Evolutionary conservation across 2,113 vertebrate species (phyloP), one percentile per base, ranked within the genome.

Genomic region (Spea multiplicata): DNA sequence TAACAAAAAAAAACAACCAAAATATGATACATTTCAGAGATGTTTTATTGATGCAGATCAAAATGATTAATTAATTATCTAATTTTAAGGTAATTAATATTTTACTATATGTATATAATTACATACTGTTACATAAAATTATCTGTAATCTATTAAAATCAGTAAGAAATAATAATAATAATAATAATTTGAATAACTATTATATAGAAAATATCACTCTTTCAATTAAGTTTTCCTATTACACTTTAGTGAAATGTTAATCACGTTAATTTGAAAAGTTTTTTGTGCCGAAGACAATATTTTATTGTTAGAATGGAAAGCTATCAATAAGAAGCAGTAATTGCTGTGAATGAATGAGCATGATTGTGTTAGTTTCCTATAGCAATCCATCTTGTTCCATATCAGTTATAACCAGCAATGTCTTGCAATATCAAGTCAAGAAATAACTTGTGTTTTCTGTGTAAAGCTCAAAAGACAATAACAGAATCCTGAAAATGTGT

Each of bases 261-360:
- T 91, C 88, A 87, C 86, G 89, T 89, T 91, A 87, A 92, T 92
- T 88, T 90, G 87, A 89, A 91, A 90, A 88, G 89, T 87, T 88
- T 89, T 93, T 93, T 92, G 90, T 92, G 91, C 88, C 85, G 88
- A 84, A 89, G 87, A 89, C 87, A 87, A 86, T 85, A 88, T 92
- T 91, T 91, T 84, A 81, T 87, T 87, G 89, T 88, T 90, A 86
- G 85, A 88, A 84, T 86, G 89, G 84, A 85, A 88, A 91, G 91
- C 92, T 93, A 92, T 92, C 92, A 93, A 90, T 91, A 93, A 92
- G 88, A 88, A 88, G 89, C 88, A 89, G 86, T 91, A 91, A 92
- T 91, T 91, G 87, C 85, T 49, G 84, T 74, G 84, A 91, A 87
- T 89, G 90, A 92, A 82, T 84, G 88, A 89, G 84, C 81, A 84